Conservation (phyloP, 2,797 vertebrate species). For the Acropternis orthonyx region DNA sequence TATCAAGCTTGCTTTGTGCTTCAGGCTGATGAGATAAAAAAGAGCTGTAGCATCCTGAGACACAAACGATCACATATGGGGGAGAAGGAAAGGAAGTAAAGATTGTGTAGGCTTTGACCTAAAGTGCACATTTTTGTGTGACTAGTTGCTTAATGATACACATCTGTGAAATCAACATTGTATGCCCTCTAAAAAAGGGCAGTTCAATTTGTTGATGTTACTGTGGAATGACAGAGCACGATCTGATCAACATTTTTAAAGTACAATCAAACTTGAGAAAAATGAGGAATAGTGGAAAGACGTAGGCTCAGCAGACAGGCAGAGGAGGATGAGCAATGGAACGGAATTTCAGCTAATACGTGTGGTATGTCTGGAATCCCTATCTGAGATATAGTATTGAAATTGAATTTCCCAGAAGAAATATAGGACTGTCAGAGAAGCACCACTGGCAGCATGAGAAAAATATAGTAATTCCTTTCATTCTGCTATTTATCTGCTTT, state of each 20-base stretch:
- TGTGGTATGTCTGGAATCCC: conserved; percentile 14
- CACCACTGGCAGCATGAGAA: not conserved
- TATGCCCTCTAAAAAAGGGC: not conserved
- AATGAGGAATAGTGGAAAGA: not conserved
- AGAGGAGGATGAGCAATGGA: not conserved
- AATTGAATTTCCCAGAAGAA: conserved; percentile 37
- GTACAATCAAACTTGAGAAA: not conserved
- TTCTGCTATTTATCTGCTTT: conserved; percentile 49
- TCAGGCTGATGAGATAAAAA: conserved; percentile 32
- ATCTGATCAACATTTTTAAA: not conserved
- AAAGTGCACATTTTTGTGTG: conserved; percentile 30
- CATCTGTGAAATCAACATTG: conserved; percentile 34
- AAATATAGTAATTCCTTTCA: conserved; percentile 33
- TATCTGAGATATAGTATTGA: conserved; percentile 23
- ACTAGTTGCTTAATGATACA: conserved; percentile 27
- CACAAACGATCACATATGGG: not conserved
- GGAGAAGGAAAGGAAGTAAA: conserved; percentile 38
- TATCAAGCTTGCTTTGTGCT: not conserved
- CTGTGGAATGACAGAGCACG: not conserved
- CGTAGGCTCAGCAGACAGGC: not conserved
- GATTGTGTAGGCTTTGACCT: conserved; percentile 20
- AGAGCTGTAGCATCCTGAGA: not conserved
- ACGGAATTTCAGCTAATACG: conserved; percentile 30
- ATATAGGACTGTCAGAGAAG: conserved; percentile 40
- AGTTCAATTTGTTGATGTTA: not conserved